These are phyloP conservation scores for Narcine bancroftii DNA, from an alignment of 2,113 vertebrate genomes.

Conservation along the genomic window DNA sequence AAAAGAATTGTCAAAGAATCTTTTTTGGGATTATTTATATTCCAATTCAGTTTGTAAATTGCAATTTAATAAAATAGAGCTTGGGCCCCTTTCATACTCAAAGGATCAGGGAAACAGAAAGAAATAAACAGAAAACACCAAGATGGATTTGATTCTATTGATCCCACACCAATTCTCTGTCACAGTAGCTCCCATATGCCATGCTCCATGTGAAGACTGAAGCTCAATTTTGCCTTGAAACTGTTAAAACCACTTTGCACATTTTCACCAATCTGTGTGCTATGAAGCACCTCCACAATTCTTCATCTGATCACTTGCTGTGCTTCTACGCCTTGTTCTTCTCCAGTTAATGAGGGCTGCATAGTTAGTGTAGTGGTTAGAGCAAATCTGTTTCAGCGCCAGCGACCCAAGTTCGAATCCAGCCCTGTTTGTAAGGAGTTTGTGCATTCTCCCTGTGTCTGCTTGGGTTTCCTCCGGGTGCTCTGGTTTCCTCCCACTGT, in stretches of 20 bases:
- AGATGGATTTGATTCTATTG: not conserved
- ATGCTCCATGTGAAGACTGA: not conserved
- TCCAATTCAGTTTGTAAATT: not conserved
- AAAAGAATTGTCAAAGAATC: not conserved
- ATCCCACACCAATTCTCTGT: not conserved
- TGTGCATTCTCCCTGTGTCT: too few relatives aligned
- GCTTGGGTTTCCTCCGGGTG: too few relatives aligned
- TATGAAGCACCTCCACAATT: not conserved
- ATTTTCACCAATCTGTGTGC: not conserved
- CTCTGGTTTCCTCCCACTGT: too few relatives aligned
- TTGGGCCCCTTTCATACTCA: not conserved
- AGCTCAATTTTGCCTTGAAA: too few relatives aligned
- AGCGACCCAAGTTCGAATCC: too few relatives aligned
- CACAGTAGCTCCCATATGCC: not conserved
- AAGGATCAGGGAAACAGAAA: not conserved
- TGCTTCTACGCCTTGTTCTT: not conserved
- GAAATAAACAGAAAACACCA: not conserved
- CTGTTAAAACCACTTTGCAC: not conserved
- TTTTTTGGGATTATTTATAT: not conserved
- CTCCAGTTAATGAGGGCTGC: too few relatives aligned
- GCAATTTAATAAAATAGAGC: not conserved
- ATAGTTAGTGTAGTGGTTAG: too few relatives aligned
- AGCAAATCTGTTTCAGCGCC: too few relatives aligned
- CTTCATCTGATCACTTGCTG: not conserved
- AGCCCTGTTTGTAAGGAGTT: too few relatives aligned